Evolutionary conservation across 2,113 vertebrate genomes (phyloP).

Genomic region (Colossoma macropomum): DNA sequence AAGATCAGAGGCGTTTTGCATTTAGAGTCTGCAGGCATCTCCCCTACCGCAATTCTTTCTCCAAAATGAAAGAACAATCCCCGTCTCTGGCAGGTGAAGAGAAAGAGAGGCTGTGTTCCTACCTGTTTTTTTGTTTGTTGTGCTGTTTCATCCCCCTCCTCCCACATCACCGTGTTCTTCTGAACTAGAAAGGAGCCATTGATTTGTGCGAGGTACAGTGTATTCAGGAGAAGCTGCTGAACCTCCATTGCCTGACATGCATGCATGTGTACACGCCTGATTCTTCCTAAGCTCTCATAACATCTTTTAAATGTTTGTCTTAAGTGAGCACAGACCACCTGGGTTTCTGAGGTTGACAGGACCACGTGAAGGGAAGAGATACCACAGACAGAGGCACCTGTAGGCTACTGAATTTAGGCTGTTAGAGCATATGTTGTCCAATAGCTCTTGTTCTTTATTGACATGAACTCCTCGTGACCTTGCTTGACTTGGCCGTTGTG

Average conservation of each 20-base stretch:
- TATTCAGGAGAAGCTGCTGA: not conserved
- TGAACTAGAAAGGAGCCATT: conserved; percentile 1
- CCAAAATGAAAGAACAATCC: conserved; percentile 4
- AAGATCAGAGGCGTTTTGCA: conserved; percentile 17
- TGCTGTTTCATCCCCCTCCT: not conserved
- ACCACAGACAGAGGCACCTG: not conserved
- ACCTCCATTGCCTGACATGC: not conserved
- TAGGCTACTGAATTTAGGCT: not conserved
- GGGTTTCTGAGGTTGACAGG: not conserved
- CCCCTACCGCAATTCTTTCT: not conserved
- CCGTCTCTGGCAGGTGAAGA: not conserved
- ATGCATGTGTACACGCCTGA: not conserved
- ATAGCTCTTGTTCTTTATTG: not conserved
- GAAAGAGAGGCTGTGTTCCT: not conserved
- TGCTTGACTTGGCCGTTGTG: not conserved
- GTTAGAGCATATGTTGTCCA: not conserved
- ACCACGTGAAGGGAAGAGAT: not conserved
- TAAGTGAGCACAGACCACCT: conserved; percentile 4
- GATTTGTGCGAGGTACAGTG: not conserved
- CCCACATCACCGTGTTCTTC: not conserved
- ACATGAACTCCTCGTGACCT: not conserved
- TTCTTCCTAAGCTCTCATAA: not conserved
- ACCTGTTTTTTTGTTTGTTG: not conserved
- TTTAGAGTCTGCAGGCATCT: conserved; percentile 33
- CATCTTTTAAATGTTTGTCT: conserved; percentile 14